Evolutionary conservation across 2,797 vertebrate species (phyloP), one percentile per base, ranked within the genome.

Genomic region (Lacerta viridis): DNA sequence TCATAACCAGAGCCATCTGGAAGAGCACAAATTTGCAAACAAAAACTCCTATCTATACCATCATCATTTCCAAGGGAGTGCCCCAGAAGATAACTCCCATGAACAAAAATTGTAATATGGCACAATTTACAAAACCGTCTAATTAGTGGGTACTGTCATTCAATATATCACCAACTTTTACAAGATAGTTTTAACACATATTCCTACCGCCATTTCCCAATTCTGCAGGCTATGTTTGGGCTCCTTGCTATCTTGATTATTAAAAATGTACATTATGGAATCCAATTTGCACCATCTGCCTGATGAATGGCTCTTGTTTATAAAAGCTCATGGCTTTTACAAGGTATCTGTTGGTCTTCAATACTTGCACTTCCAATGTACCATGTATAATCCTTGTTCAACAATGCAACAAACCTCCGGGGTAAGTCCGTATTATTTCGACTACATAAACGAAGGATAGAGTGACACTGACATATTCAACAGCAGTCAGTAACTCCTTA

Each of bases 341-440:
- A 79, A 55, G 50, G 50, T n/a, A 50, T 79, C 50, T n/a, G 27
- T n/a, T 50, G 77, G 59, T n/a, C 27, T 79, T 79, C 77, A 79
- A 33, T 46, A 46, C 20, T n/a, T n/a, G 2, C 25, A 8, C 43
- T 50, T n/a, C 55, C 50, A n/a, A 71, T 36, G 11, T 7, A 36
- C 13, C 33, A 79, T 50, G 11, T n/a, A 55, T 55, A 50, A 79
- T 79, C 46, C 29, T 50, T 78, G 20, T 55, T 79, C 46, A 79
- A 17, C 29, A 43, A 50, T 59, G 50, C 29, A 79, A 20, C 23
- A 79, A 79, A 17, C 46, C 18, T n/a, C 13, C 17, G 15, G n/a
- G 13, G 13, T 79, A 79, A 79, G 29, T 79, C n/a, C 46, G 8
- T 61, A 61, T 61, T 61, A 61, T 61, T 61, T 61, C 18, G 1